Evolutionary conservation across 2,113 vertebrate genomes (phyloP).

Genomic region (Neotoma lepida): DNA sequence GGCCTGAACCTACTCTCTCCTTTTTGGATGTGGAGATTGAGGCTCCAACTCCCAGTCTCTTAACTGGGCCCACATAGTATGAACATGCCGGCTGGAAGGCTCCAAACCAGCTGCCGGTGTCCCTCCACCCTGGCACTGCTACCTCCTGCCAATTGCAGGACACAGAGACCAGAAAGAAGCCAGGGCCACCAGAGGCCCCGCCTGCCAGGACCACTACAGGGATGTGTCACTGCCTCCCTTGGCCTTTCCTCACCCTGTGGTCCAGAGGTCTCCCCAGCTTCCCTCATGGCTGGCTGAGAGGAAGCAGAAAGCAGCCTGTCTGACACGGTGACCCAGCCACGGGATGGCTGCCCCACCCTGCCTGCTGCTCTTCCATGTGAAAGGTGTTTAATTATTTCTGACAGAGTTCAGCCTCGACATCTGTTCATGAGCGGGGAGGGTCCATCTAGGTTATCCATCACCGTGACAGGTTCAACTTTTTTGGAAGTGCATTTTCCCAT

Average conservation of each 20-base stretch:
- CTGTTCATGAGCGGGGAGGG: slow-evolving; percentile 86
- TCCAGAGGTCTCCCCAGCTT: not conserved
- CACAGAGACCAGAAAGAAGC: not conserved
- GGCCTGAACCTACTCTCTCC: not conserved
- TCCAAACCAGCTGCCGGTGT: not conserved
- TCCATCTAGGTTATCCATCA: slow-evolving; percentile 80
- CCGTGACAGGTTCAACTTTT: slow-evolving; percentile 73
- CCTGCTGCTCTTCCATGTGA: slow-evolving; percentile 69
- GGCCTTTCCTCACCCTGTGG: not conserved
- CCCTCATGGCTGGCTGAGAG: not conserved
- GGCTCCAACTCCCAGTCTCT: not conserved
- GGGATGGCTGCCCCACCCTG: slow-evolving; percentile 14
- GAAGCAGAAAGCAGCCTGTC: not conserved
- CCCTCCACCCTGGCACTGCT: not conserved
- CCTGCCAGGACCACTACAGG: not conserved
- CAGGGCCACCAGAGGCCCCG: not conserved
- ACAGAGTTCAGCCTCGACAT: slow-evolving; percentile 92
- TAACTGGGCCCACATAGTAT: fast-evolving
- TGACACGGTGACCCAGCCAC: not conserved
- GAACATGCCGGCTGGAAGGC: not conserved
- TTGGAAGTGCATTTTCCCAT: slow-evolving; percentile 66
- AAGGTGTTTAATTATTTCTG: slow-evolving; percentile 90
- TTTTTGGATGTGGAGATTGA: not conserved
- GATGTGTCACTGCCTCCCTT: not conserved
- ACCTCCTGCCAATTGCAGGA: fast-evolving